Evolutionary conservation across 1,140 invertebrate species (phyloP), one percentile per base, ranked within the genome.

Genomic region (Leptonema lineaticorne): DNA sequence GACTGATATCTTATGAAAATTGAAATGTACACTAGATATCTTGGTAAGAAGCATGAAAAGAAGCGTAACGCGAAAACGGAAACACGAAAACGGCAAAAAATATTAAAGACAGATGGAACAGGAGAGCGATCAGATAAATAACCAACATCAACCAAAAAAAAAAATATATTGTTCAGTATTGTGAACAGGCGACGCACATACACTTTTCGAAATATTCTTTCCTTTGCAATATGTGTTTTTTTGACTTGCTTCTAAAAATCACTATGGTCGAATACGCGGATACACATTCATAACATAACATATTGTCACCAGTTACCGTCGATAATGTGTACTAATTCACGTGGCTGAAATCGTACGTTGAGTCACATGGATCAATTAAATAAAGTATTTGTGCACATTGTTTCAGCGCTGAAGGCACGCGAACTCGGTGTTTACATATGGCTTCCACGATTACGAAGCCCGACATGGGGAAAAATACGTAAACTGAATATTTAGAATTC

Each of bases 81-180:
- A 82, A 82, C 29, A 81, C 71, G 8, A 81, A 68, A 20, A 81
- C 73, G 2, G 81, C 30, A 6, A 82, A 62, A 20, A 80, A 75
- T 45, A 82, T 75, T 53, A 82, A 69, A 73, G 81, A 79, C 8
- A 82, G 74, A 74, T 82, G 76, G 53, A 81, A 79, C 14, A 80
- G 33, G 0, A 76, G 76, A 2, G 79, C 76, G 29, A 81, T 64
- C 7, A 82, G 60, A 56, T 72, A 74, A 26, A 76, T 70, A 37
- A 79, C 69, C 70, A 77, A 75, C 71, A 70, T 73, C 5, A 53
- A 20, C 16, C 16, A 53, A 53, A 16, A 1, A 53, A 11, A 6
- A 20, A 22, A 6, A 53, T 26, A 20, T 53, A 53, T 6, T 53
- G 11, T 53, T 37, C 9, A 11, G 37, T 41, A 14, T 14, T 41